These are phyloP conservation scores for Diadema setosum DNA, from an alignment of 35 echinoderm and acorn worm species.

Conservation along the genomic window DNA sequence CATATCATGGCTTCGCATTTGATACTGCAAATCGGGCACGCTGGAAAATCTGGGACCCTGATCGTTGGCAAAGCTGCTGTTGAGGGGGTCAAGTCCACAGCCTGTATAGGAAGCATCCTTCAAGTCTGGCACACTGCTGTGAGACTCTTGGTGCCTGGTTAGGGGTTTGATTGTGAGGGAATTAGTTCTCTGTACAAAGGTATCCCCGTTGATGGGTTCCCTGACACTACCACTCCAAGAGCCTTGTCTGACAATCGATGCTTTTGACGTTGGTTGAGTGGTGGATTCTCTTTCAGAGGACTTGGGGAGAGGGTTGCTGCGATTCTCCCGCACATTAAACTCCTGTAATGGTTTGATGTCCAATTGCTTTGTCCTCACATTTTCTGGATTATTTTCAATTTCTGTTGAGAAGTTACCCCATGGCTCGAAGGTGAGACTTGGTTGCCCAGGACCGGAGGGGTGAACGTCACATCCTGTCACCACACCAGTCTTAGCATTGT, in stretches of 20 bases:
- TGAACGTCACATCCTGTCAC: background rate
- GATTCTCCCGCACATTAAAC: background rate
- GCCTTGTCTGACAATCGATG: constrained; percentile 24
- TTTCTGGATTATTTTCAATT: background rate
- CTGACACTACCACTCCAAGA: constrained; percentile 28
- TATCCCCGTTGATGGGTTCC: background rate
- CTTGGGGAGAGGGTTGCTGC: background rate
- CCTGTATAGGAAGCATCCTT: background rate
- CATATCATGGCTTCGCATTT: background rate
- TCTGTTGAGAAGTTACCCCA: constrained; percentile 5
- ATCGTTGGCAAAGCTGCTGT: background rate
- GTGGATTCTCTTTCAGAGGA: background rate
- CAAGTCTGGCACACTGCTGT: background rate
- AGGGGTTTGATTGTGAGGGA: background rate
- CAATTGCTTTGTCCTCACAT: background rate
- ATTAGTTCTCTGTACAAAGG: background rate
- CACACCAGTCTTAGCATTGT: background rate
- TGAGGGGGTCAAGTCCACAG: background rate
- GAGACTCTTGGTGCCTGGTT: background rate
- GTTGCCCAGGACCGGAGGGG: background rate
- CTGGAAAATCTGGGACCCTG: constrained; percentile 23
- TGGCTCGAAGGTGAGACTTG: background rate
- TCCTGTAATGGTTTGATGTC: background rate
- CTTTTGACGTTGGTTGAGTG: background rate
- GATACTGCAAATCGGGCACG: constrained; percentile 32